Conservation (phyloP, 2,113 vertebrate species). For the Cephalopholis sonnerati region DNA sequence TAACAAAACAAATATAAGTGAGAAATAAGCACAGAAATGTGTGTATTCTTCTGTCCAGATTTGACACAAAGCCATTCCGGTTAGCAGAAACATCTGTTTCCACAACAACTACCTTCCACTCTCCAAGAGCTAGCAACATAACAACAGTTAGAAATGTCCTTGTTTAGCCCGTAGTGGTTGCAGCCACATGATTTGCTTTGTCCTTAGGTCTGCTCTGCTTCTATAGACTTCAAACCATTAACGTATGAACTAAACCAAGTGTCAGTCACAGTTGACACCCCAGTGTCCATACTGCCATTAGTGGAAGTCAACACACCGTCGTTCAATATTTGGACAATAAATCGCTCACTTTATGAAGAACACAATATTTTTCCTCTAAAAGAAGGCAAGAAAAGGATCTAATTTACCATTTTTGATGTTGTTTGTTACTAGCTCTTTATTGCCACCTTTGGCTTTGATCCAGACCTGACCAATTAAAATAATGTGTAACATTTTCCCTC, state of each 20-base stretch:
- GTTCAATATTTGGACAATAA: slow-evolving; percentile 15
- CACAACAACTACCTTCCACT: not conserved
- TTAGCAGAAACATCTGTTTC: not conserved
- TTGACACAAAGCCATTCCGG: not conserved
- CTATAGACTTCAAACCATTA: not conserved
- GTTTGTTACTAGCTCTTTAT: slow-evolving; percentile 20
- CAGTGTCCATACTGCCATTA: slow-evolving; percentile 6
- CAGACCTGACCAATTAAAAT: slow-evolving; percentile 21
- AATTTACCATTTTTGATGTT: not conserved
- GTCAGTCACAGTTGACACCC: not conserved
- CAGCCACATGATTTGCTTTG: not conserved
- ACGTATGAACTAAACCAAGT: not conserved
- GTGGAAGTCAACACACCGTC: not conserved
- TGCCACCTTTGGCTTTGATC: not conserved
- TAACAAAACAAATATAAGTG: not conserved
- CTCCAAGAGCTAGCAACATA: not conserved
- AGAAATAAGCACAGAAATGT: not conserved
- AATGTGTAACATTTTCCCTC: slow-evolving; percentile 30
- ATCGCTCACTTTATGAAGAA: not conserved
- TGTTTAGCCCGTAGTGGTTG: not conserved
- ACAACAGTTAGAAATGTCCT: not conserved
- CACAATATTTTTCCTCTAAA: not conserved
- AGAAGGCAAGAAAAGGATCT: not conserved
- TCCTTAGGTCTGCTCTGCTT: not conserved
- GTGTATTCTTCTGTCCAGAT: not conserved